Conservation (phyloP, 2,113 vertebrate genomes). For the Pogonocichla stellata region DNA sequence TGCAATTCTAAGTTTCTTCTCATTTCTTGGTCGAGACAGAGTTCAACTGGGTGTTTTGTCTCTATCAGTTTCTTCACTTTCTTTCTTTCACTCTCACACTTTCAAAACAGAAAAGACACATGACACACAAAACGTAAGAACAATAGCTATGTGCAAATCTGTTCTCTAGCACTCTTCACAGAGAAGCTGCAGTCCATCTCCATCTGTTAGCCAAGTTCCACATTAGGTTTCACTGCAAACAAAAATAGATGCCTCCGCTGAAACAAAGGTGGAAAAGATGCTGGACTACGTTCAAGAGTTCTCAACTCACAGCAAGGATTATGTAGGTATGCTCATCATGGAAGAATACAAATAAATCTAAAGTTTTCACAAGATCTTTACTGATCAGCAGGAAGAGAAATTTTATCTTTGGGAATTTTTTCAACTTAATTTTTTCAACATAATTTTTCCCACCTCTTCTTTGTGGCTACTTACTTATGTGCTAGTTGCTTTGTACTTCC, state of each 20-base stretch:
- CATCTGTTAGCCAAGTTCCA: background rate
- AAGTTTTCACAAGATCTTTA: background rate
- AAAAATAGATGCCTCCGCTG: background rate
- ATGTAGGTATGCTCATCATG: background rate
- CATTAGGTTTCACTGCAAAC: background rate
- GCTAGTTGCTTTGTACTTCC: background rate
- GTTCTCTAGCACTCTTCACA: rapidly evolving
- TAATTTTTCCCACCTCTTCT: background rate
- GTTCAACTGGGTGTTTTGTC: slow-evolving; percentile 79
- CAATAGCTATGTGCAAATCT: background rate
- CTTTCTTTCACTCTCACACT: slow-evolving; percentile 87
- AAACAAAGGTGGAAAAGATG: background rate
- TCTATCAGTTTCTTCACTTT: slow-evolving; percentile 82
- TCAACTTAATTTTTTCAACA: background rate
- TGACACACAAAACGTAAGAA: background rate
- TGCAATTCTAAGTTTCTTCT: slow-evolving; percentile 86
- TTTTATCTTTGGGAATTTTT: background rate
- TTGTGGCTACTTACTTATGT: background rate
- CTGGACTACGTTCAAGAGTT: background rate
- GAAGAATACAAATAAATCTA: background rate
- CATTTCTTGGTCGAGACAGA: slow-evolving; percentile 86
- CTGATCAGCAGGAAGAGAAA: background rate
- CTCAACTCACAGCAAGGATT: background rate
- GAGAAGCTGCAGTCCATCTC: background rate
- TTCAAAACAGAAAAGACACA: background rate